A percentile compares a stretch with the other conserved stretches of the same genome.
phyloP scores from a whole-genome alignment of 2,113 vertebrate genomes.

The Halichoeres trimaculatus region DNA sequence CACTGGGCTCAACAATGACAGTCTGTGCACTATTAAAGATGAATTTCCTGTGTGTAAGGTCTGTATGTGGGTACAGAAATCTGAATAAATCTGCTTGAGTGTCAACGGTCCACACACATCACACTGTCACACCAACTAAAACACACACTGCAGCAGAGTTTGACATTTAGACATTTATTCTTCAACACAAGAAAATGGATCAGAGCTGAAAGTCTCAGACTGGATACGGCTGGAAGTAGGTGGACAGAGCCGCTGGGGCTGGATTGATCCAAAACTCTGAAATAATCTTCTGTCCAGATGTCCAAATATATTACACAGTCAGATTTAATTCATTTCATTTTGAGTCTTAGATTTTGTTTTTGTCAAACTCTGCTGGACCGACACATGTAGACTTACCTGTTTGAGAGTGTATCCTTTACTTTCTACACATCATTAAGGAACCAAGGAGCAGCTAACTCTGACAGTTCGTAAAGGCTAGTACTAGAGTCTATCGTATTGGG shows the following conservation, averaged over 20 bases:
- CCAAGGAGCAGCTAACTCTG: slow-evolving; percentile 10
- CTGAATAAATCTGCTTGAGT: too few species aligned
- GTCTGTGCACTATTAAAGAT: background rate
- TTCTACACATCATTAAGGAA: slow-evolving; percentile 6
- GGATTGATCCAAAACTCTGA: background rate
- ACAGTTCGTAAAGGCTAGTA: slow-evolving; percentile 6
- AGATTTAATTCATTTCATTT: slow-evolving; percentile 14
- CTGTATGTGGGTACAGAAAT: too few species aligned
- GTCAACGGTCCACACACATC: background rate
- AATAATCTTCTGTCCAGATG: too few species aligned
- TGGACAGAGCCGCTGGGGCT: too few species aligned
- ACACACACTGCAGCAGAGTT: slow-evolving; percentile 43
- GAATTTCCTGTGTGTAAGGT: background rate
- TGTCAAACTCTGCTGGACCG: slow-evolving; percentile 50
- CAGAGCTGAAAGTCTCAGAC: too few species aligned
- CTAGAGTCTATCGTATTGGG: slow-evolving; percentile 1
- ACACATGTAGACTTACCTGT: slow-evolving; percentile 41
- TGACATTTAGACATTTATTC: slow-evolving; percentile 14
- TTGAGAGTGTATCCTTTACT: background rate
- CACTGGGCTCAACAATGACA: background rate
- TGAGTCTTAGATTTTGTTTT: background rate
- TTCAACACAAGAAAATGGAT: too few species aligned
- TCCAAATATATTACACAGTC: background rate
- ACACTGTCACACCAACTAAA: background rate
- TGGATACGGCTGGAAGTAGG: too few species aligned